Evolutionary conservation across 2,888 invertebrate species (phyloP), one percentile per base, ranked within the genome.

Genomic region (Agriopis leucophaearia): DNA sequence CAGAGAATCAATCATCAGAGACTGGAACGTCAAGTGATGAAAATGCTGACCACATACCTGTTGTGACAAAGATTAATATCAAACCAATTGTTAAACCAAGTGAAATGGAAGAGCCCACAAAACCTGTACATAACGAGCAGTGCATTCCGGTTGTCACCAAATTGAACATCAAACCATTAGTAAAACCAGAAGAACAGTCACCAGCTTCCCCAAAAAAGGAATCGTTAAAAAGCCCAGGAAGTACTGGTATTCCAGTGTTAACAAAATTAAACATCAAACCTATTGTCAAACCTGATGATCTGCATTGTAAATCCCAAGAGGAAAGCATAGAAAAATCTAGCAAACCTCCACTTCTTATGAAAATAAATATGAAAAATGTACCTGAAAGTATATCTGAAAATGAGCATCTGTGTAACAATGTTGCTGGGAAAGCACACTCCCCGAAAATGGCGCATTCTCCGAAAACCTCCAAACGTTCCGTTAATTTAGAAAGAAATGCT

Each of bases 41-140:
- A 66, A 92, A 93, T 81, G 80, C 80, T 71, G 92, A 92, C 76
- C 82, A 89, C 70, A 91, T 93, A 88, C 93, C 93, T 73, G 80
- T 91, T 79, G 88, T 92, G 70, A 94, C 94, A 74, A 95, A 95
- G 87, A 83, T 95, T 57, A 95, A 94, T 71, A 95, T 95, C 70
- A 95, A 95, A 86, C 95, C 95, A 4, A 88, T 95, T 67, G 72
- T 89, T 57, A 92, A 89, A 79, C 93, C 92, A 67, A 83, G 78
- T 77, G 87, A 88, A 55, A 40, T 54, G 7, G 73, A 88, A 44
- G 88, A 87, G 59, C 72, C 78, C 40, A 64, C 70, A 62, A 87
- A 82, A 77, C 71, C 80, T 62, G 74, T 71, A 36, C 63, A 70
- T 59, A 74, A 62, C 80, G 91, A 90, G 66, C 85, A 87, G 61